Conservation (phyloP, 2,888 invertebrate genomes). For the Ethmia dodecea region DNA sequence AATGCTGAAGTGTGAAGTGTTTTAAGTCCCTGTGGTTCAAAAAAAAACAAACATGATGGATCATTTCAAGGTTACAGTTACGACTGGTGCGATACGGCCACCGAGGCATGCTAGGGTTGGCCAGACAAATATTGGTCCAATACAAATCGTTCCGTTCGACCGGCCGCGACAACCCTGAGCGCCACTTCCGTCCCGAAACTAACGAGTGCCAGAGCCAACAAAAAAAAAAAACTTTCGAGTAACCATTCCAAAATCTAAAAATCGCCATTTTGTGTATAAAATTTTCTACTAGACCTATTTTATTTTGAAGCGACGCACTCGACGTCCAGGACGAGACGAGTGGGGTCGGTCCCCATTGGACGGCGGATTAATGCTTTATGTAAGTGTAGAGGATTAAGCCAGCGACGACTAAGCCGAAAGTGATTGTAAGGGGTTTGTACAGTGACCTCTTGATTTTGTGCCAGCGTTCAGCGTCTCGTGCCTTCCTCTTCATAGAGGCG, state of each 20-base stretch:
- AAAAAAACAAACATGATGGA: no score
- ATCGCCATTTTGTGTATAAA: not conserved
- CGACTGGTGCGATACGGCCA: no score
- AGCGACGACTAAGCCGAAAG: constrained; percentile 82
- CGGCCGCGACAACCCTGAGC: no score
- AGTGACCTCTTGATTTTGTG: constrained; percentile 87
- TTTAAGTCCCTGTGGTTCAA: no score
- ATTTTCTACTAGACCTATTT: not conserved
- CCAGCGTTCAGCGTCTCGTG: constrained; percentile 83
- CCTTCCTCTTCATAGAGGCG: constrained; percentile 79
- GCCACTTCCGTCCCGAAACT: not conserved
- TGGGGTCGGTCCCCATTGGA: not conserved
- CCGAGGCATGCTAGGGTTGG: no score
- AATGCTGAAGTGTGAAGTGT: no score
- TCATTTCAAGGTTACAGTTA: no score
- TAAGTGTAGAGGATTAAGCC: constrained; percentile 80
- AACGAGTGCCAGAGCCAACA: not conserved
- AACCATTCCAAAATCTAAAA: not conserved
- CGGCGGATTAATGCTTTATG: constrained; percentile 55
- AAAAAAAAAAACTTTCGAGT: no score
- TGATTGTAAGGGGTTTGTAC: constrained; percentile 84
- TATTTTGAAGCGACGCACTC: not conserved
- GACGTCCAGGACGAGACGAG: not conserved
- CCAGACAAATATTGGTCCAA: no score
- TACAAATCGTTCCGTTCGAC: no score